Percentiles rank a stretch among this genome's conserved stretches.
phyloP scores from a whole-genome alignment of 2,888 invertebrate species.

The Mayetiola destructor region DNA sequence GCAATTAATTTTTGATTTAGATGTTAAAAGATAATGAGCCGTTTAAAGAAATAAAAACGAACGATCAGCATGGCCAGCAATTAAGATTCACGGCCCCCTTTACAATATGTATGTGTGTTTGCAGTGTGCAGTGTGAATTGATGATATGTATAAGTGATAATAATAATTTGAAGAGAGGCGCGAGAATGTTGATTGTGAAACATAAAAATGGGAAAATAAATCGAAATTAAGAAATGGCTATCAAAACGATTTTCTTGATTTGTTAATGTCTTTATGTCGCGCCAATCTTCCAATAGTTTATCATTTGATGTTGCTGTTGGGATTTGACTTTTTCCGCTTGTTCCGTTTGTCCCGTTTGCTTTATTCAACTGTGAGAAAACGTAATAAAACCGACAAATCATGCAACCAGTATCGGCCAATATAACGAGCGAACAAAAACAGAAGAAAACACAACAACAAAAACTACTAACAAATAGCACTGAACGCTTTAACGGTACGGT shows the following conservation, averaged over 20 bases:
- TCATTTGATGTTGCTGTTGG: constrained; percentile 1
- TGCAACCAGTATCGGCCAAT: background rate
- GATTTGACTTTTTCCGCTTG: background rate
- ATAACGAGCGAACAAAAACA: too few species aligned
- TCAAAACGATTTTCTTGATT: background rate
- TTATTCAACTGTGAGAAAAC: background rate
- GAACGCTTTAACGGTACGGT: background rate
- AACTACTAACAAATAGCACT: too few species aligned
- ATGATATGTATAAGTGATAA: too few species aligned
- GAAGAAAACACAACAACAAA: too few species aligned
- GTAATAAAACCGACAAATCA: constrained; percentile 4
- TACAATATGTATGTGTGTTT: too few species aligned
- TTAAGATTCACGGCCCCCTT: too few species aligned
- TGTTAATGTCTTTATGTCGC: background rate
- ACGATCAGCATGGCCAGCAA: too few species aligned
- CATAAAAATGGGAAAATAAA: background rate
- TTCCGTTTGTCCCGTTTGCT: background rate
- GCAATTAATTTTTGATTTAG: too few species aligned
- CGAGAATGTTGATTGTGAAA: background rate
- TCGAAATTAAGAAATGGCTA: background rate
- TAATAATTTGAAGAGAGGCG: background rate
- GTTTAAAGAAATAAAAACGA: too few species aligned
- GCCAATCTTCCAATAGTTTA: constrained; percentile 1
- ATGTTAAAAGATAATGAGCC: too few species aligned
- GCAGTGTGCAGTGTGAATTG: too few species aligned